phyloP scores from a whole-genome alignment of 2,797 vertebrate genomes.

The Ctenopoma kingsleyae region DNA sequence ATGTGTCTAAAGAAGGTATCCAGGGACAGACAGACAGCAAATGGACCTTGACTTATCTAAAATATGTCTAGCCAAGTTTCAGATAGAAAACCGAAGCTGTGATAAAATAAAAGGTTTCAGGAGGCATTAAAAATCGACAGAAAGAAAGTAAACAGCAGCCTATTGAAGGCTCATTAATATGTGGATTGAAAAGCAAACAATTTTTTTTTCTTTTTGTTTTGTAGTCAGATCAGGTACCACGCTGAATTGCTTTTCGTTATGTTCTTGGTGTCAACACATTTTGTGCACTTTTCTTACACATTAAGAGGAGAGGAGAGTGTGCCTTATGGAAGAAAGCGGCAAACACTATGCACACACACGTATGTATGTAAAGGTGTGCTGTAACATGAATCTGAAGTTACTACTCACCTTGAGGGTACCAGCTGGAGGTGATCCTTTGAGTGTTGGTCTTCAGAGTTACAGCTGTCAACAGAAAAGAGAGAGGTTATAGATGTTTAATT shows the following conservation, averaged over 20 bases:
- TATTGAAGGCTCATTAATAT: constrained; percentile 17
- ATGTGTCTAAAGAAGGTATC: constrained; percentile 28
- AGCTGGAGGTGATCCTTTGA: constrained; percentile 19
- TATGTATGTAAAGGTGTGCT: neutral
- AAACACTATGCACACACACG: neutral
- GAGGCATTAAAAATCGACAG: constrained; percentile 17
- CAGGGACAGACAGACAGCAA: constrained; percentile 38
- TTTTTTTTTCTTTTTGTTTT: neutral
- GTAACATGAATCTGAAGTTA: constrained; percentile 9
- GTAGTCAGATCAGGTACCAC: constrained; percentile 9
- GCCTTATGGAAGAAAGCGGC: neutral
- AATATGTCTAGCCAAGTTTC: constrained; percentile 5
- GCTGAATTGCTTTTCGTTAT: constrained; percentile 20
- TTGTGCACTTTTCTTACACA: constrained; percentile 10
- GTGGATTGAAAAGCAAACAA: constrained; percentile 22
- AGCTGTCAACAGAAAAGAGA: constrained; percentile 54
- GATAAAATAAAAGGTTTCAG: constrained; percentile 16
- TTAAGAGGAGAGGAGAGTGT: constrained; percentile 7
- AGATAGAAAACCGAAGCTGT: constrained; percentile 17
- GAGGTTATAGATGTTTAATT: neutral
- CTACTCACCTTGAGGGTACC: constrained; percentile 55
- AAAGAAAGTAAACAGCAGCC: constrained; percentile 8
- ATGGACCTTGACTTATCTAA: constrained; percentile 29
- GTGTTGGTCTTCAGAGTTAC: constrained; percentile 20
- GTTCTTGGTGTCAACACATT: constrained; percentile 17